phyloP scores from a whole-genome alignment of 2,888 invertebrate species.

The Eristalis intricaria region DNA sequence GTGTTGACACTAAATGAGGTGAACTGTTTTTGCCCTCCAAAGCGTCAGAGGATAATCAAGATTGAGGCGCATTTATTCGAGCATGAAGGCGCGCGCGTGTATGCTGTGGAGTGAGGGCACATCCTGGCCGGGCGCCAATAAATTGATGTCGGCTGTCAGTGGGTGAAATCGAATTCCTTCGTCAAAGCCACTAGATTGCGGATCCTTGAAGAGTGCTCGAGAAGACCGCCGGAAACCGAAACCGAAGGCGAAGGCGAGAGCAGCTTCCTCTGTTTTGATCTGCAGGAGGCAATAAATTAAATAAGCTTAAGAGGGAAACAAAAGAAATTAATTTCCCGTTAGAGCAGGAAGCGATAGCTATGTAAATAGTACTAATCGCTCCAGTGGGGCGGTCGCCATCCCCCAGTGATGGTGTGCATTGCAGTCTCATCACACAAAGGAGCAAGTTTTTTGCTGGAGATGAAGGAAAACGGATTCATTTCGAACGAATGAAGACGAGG shows the following conservation, averaged over 20 bases:
- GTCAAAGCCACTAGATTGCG: conserved; percentile 30
- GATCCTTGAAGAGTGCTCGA: conserved; percentile 21
- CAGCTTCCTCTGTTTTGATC: conserved; percentile 38
- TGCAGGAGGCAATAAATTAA: conserved; percentile 58
- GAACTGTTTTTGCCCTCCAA: conserved; percentile 29
- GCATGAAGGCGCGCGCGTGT: neutral
- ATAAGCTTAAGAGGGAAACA: conserved; percentile 46
- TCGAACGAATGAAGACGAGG: neutral
- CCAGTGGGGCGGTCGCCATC: neutral
- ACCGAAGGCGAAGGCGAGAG: neutral
- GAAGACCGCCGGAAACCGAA: neutral
- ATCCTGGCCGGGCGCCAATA: conserved; percentile 43
- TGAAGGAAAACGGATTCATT: neutral
- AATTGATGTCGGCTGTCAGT: conserved; percentile 54
- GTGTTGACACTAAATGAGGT: conserved; percentile 60
- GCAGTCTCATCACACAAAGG: conserved; percentile 2
- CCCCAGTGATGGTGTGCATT: neutral
- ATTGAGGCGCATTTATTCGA: conserved; percentile 37
- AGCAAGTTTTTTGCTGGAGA: conserved; percentile 17
- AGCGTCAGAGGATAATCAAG: conserved; percentile 49
- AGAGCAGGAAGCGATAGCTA: conserved; percentile 26
- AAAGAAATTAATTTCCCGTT: conserved; percentile 60
- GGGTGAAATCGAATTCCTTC: conserved; percentile 40
- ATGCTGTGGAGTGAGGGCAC: neutral
- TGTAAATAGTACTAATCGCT: conserved; percentile 47